Evolutionary conservation across 2,113 vertebrate genomes (phyloP).

Genomic region (Syrrhaptes paradoxus): DNA sequence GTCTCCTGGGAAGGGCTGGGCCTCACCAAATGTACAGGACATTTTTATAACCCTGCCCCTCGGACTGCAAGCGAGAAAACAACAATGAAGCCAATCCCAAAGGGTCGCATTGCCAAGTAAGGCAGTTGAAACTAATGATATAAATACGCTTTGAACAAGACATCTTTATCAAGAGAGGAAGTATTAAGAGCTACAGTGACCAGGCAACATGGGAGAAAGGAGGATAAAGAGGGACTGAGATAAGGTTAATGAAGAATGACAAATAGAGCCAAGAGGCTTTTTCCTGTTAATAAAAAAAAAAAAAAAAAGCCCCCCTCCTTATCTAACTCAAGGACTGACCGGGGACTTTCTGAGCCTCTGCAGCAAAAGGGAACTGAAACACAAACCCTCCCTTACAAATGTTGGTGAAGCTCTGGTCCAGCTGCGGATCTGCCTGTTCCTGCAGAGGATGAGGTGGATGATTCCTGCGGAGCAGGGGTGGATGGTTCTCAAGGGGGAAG

Average conservation of each 20-base stretch:
- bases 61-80: not conserved
- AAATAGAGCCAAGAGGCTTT: constrained; percentile 53
- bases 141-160: constrained; percentile 53
- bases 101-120: constrained; percentile 12
- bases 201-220: not conserved
- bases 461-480: not conserved
- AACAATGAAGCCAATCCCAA: not conserved
- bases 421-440: not conserved
- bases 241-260: constrained; percentile 63
- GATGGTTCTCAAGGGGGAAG: not conserved
- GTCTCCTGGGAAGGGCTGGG: not conserved
- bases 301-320: not conserved
- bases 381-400: not conserved
- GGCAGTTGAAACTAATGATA: constrained; percentile 23
- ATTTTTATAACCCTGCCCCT: not conserved
- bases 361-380: not conserved
- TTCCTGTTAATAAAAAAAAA: constrained; percentile 12
- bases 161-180: constrained; percentile 58
- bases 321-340: not conserved
- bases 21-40: not conserved
- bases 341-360: not conserved
- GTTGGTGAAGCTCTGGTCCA: not conserved
- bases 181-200: constrained; percentile 41
- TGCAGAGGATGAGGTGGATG: accelerated
- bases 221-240: constrained; percentile 39